phyloP scores from a whole-genome alignment of 1,140 invertebrate species.

The Mercenaria mercenaria region DNA sequence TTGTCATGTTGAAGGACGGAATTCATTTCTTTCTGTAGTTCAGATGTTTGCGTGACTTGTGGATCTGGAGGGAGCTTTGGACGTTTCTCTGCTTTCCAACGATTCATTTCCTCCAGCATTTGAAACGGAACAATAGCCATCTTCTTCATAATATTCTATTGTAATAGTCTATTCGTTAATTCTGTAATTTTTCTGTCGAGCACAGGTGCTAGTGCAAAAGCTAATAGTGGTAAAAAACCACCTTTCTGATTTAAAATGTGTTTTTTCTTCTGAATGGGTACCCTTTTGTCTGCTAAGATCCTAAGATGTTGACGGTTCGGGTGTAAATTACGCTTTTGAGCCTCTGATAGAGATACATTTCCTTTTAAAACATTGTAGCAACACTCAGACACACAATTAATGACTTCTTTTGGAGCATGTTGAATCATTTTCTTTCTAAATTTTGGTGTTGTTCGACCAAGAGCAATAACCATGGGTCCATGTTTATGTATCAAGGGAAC shows the following conservation, averaged over 20 bases:
- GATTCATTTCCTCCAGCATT: background rate
- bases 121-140: background rate
- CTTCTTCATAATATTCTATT: background rate
- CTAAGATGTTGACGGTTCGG: slow-evolving; percentile 23
- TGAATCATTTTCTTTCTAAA: slow-evolving; percentile 20
- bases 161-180: no score
- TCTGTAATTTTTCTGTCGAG: background rate
- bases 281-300: background rate
- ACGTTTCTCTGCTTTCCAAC: background rate
- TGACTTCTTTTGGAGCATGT: background rate
- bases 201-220: background rate
- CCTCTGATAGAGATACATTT: slow-evolving; percentile 5
- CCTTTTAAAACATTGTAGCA: slow-evolving; percentile 26
- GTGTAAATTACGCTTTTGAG: background rate
- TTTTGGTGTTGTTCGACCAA: background rate
- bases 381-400: background rate
- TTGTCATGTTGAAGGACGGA: background rate
- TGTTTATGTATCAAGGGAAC: background rate
- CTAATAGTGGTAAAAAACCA: slow-evolving; percentile 2
- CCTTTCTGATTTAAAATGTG: background rate
- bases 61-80: background rate
- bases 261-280: slow-evolving; percentile 17
- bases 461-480: background rate
- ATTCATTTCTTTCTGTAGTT: background rate
- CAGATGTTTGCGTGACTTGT: background rate